Percentiles rank a stretch among this genome's conserved stretches.
Evolutionary conservation across 1,140 invertebrate species (phyloP).

Genomic region (Propsilocerus akamusi): DNA sequence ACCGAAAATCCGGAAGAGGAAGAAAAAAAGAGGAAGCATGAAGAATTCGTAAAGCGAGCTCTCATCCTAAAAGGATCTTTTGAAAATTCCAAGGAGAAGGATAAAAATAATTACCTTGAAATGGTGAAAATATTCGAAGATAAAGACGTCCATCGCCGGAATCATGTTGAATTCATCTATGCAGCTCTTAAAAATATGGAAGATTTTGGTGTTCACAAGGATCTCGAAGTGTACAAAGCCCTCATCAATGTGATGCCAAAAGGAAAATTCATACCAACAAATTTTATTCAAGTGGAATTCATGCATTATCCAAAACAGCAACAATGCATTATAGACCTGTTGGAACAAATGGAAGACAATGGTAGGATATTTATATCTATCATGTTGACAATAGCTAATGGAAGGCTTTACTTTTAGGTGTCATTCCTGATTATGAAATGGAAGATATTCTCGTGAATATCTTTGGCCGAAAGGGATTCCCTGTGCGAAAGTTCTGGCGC

Average conservation of each 20-base stretch:
- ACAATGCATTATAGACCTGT: conserved; percentile 65
- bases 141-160: conserved; percentile 38
- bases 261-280: conserved; percentile 67
- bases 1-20: not conserved
- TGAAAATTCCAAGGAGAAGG: conserved; percentile 35
- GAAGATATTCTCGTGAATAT: conserved; percentile 60
- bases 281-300: conserved; percentile 67
- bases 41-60: not conserved
- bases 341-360: conserved; percentile 83
- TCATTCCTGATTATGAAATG: conserved; percentile 81
- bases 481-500: conserved; percentile 65
- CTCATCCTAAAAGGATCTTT: conserved; percentile 21
- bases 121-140: conserved; percentile 51
- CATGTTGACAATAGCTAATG: conserved; percentile 17
- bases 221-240: conserved; percentile 81
- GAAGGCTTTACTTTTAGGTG: conserved; percentile 30
- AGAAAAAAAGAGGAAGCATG: not conserved
- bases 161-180: conserved; percentile 88
- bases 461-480: conserved; percentile 64
- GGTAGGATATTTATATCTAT: conserved; percentile 27
- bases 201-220: conserved; percentile 74
- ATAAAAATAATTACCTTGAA: conserved; percentile 51
- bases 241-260: conserved; percentile 85
- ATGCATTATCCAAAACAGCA: conserved; percentile 92
- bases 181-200: conserved; percentile 75